These are phyloP conservation scores for Channa striata DNA, from an alignment of 2,797 vertebrate genomes.

Conservation along the genomic window DNA sequence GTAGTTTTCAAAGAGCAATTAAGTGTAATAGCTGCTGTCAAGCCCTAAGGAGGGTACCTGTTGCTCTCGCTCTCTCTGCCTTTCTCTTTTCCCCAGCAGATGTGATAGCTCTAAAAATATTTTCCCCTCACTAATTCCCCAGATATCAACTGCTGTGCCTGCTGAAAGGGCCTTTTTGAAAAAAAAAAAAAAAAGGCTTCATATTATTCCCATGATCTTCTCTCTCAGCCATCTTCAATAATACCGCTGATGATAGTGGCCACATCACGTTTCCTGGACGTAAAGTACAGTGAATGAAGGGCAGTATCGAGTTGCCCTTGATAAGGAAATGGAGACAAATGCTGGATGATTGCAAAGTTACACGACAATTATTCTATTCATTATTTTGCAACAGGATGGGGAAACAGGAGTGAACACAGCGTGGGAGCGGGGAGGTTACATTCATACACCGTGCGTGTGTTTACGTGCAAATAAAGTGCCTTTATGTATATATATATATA, in stretches of 20 bases:
- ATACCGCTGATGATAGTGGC: constrained; percentile 73
- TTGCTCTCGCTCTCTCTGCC: constrained; percentile 61
- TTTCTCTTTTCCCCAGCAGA: constrained; percentile 76
- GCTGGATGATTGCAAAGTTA: constrained; percentile 81
- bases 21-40: constrained; percentile 95
- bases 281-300: constrained; percentile 74
- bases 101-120: constrained; percentile 85
- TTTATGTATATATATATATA: constrained; percentile 48
- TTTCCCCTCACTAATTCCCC: constrained; percentile 78
- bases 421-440: constrained; percentile 72
- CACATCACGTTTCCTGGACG: constrained; percentile 78
- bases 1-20: constrained; percentile 91
- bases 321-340: constrained; percentile 77
- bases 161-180: constrained; percentile 77
- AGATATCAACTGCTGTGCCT: constrained; percentile 72
- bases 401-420: constrained; percentile 57
- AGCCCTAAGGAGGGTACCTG: constrained; percentile 89
- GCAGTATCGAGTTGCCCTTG: constrained; percentile 77
- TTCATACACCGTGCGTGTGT: constrained; percentile 38
- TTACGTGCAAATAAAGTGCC: constrained; percentile 55
- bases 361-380: constrained; percentile 86
- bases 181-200: constrained; percentile 55
- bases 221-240: constrained; percentile 60
- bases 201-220: constrained; percentile 56
- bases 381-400: constrained; percentile 74